These are phyloP conservation scores for Saccostrea glomerata DNA, from an alignment of 1,140 invertebrate species.

Conservation along the genomic window DNA sequence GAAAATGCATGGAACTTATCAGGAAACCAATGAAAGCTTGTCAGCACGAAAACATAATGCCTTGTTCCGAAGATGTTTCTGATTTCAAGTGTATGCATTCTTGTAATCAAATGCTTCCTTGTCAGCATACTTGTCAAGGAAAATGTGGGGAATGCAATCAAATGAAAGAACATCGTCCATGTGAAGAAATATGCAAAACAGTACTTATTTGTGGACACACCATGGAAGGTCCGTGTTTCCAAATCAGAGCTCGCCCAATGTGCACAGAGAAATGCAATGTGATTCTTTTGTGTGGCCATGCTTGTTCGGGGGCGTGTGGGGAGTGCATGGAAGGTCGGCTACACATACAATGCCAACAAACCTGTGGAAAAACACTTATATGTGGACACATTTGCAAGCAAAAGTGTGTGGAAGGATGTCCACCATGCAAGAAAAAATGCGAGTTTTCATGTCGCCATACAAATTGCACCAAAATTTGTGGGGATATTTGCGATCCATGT, in stretches of 20 bases:
- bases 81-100: slow-evolving; percentile 50
- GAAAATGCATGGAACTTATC: slow-evolving; percentile 58
- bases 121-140: slow-evolving; percentile 84
- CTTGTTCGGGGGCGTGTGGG: slow-evolving; percentile 67
- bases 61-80: slow-evolving; percentile 54
- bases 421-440: slow-evolving; percentile 83
- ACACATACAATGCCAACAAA: slow-evolving; percentile 79
- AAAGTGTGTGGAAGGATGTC: slow-evolving; percentile 76
- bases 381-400: slow-evolving; percentile 77
- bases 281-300: slow-evolving; percentile 67
- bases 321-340: slow-evolving; percentile 83
- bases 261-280: slow-evolving; percentile 55
- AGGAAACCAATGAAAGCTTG: slow-evolving; percentile 57
- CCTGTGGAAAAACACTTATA: slow-evolving; percentile 73
- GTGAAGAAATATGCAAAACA: slow-evolving; percentile 57
- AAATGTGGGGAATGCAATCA: slow-evolving; percentile 79
- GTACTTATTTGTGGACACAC: slow-evolving; percentile 75
- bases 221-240: slow-evolving; percentile 66
- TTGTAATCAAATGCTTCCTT: slow-evolving; percentile 71
- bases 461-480: slow-evolving; percentile 81
- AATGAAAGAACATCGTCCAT: slow-evolving; percentile 80
- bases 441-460: slow-evolving; percentile 78
- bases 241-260: slow-evolving; percentile 45
- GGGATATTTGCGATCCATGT: slow-evolving; percentile 82
- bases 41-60: slow-evolving; percentile 54